These are phyloP conservation scores for Coluber constrictor DNA, from an alignment of 2,797 vertebrate genomes.

Conservation along the genomic window DNA sequence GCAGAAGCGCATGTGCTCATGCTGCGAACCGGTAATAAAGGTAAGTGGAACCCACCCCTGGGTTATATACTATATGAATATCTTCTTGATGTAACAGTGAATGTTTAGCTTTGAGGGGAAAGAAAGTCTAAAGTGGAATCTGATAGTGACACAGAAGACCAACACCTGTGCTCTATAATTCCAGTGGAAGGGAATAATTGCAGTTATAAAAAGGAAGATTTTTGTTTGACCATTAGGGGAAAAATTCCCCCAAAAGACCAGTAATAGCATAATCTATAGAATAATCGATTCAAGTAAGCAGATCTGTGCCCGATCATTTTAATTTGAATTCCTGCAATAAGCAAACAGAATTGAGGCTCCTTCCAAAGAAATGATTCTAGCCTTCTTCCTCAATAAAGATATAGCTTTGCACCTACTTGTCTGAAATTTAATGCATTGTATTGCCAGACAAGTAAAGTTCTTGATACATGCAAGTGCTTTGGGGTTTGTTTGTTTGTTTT, in stretches of 20 bases:
- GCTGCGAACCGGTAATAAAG: too few species aligned
- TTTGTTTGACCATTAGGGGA: neutral
- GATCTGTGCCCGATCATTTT: neutral
- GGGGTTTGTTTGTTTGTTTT: too few species aligned
- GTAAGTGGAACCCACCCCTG: too few species aligned
- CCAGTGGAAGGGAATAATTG: neutral
- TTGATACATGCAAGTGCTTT: neutral
- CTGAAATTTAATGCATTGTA: neutral
- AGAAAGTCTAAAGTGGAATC: neutral
- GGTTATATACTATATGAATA: neutral
- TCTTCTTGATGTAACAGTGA: neutral
- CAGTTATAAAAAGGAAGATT: neutral
- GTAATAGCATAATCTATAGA: neutral
- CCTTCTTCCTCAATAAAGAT: neutral
- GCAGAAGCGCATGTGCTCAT: too few species aligned
- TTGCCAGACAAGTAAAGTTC: neutral
- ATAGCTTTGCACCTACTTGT: neutral
- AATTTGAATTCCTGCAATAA: neutral
- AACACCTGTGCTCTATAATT: neutral
- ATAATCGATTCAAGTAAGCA: neutral
- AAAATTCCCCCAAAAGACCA: neutral
- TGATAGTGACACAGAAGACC: neutral
- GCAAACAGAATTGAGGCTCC: neutral
- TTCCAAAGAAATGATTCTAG: neutral
- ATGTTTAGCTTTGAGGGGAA: neutral